Evolutionary conservation across 2,113 vertebrate genomes (phyloP).

Genomic region (Melanocharis versteri): DNA sequence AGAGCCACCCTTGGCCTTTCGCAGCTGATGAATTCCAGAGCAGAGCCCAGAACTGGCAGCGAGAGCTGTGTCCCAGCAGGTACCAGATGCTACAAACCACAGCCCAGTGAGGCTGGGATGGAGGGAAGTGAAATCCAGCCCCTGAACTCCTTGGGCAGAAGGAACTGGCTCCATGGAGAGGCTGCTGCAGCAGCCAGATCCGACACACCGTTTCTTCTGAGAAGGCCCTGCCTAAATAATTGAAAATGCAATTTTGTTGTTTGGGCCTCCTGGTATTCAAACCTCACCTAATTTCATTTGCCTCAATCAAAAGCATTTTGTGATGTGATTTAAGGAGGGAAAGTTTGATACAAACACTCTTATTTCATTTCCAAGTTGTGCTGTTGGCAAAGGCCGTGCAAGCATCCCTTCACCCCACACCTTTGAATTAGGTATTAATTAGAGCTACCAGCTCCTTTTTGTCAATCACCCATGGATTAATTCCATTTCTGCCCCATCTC

Average conservation of each 20-base stretch:
- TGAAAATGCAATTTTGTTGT: constrained; percentile 41
- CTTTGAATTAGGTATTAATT: background rate
- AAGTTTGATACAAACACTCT: constrained; percentile 20
- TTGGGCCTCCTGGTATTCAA: constrained; percentile 35
- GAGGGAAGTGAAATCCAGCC: background rate
- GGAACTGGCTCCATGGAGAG: background rate
- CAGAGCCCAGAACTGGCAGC: background rate
- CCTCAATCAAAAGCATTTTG: constrained; percentile 15
- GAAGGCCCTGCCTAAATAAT: background rate
- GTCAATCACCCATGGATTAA: constrained; percentile 5
- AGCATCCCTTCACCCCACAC: background rate
- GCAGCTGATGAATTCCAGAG: background rate
- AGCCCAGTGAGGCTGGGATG: background rate
- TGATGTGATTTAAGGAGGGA: constrained; percentile 25
- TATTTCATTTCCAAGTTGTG: constrained; percentile 34
- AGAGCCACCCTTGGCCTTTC: background rate
- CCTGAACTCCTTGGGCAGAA: background rate
- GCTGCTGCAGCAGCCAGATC: background rate
- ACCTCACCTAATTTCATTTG: constrained; percentile 32
- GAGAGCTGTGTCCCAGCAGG: background rate
- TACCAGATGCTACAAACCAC: background rate
- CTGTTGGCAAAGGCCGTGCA: background rate
- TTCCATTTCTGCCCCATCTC: background rate
- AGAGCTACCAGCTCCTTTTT: background rate
- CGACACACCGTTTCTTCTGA: background rate